These are phyloP conservation scores for Cetoscarus ocellatus DNA, from an alignment of 2,797 vertebrate species.

Conservation along the genomic window DNA sequence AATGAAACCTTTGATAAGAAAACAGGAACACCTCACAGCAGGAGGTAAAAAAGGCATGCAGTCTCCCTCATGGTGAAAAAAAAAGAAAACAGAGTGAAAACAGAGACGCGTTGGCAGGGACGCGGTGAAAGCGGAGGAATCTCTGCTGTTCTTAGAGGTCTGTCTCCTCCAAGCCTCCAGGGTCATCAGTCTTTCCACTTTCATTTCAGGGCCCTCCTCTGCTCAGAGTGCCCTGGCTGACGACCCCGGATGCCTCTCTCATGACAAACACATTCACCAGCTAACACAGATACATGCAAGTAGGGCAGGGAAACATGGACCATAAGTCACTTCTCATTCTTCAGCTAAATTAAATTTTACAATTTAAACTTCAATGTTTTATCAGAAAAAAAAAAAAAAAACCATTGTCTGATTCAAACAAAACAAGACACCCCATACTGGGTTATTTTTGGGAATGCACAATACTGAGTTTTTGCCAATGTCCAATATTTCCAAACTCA, in stretches of 20 bases:
- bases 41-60: slow-evolving; percentile 27
- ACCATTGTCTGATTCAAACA: no score
- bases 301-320: no score
- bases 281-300: neutral
- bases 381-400: no score
- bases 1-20: slow-evolving; percentile 14
- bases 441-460: no score
- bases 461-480: no score
- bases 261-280: slow-evolving; percentile 6
- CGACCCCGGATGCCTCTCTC: slow-evolving; percentile 17
- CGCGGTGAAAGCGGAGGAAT: slow-evolving; percentile 56
- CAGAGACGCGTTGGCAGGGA: slow-evolving; percentile 55
- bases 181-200: slow-evolving; percentile 61
- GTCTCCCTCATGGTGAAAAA: slow-evolving; percentile 15
- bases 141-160: slow-evolving; percentile 61
- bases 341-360: no score
- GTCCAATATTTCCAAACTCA: no score
- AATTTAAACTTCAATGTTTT: no score
- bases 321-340: no score
- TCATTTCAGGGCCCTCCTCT: slow-evolving; percentile 40
- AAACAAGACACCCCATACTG: no score
- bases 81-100: slow-evolving; percentile 21
- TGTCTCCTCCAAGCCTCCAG: slow-evolving; percentile 54
- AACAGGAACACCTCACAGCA: slow-evolving; percentile 18
- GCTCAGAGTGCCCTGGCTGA: slow-evolving; percentile 43